phyloP scores from a whole-genome alignment of 2,797 vertebrate species.

The Poeciliopsis turneri region DNA sequence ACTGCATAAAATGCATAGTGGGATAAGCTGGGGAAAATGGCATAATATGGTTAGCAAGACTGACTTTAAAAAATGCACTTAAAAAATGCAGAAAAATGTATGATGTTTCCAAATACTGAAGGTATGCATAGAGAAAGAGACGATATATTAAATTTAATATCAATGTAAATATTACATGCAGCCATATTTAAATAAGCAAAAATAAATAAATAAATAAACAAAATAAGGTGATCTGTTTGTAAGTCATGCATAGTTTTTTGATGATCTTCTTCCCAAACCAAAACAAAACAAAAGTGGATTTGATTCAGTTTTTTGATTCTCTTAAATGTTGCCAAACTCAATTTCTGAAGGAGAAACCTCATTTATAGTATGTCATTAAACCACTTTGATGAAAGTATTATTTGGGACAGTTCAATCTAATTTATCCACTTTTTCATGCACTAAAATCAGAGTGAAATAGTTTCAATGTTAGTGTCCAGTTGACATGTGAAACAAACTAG shows the following conservation, averaged over 20 bases:
- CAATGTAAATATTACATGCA: not conserved
- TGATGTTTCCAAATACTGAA: not conserved
- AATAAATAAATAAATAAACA: too few relatives aligned
- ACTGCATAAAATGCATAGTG: too few relatives aligned
- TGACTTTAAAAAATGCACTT: not conserved
- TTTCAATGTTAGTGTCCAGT: slow-evolving; percentile 37
- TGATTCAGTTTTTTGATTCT: not conserved
- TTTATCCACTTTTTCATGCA: slow-evolving; percentile 35
- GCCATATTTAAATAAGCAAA: not conserved
- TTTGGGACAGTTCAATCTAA: not conserved
- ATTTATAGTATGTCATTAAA: not conserved
- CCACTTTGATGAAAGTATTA: not conserved
- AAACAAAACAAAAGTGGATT: not conserved
- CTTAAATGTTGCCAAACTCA: not conserved
- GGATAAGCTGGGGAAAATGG: not conserved
- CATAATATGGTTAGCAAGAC: not conserved
- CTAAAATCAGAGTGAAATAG: slow-evolving; percentile 31
- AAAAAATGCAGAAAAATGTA: not conserved
- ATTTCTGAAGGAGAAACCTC: not conserved
- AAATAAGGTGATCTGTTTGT: not conserved
- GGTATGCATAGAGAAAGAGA: not conserved
- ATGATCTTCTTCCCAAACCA: not conserved
- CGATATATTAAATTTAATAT: not conserved
- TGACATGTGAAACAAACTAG: slow-evolving; percentile 29
- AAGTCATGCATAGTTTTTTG: not conserved